phyloP scores from a whole-genome alignment of 2,797 vertebrate species.

The Rhinoraja longicauda region DNA sequence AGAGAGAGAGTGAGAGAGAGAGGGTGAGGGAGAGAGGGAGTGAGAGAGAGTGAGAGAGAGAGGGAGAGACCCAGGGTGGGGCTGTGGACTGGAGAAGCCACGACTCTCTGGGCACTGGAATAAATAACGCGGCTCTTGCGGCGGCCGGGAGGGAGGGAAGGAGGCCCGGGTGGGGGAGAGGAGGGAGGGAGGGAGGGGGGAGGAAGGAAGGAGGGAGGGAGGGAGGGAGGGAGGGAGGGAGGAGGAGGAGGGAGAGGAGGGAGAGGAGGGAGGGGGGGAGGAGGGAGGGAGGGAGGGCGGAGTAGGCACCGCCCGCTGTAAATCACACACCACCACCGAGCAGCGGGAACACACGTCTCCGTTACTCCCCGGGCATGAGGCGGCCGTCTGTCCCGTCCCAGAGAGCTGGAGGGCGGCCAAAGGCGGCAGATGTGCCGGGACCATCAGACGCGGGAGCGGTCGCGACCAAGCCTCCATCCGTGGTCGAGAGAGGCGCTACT shows the following conservation, averaged over 20 bases:
- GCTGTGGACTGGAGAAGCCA: slow-evolving; percentile 56
- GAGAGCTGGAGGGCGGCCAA: slow-evolving; percentile 4
- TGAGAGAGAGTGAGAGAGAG: slow-evolving; percentile 37
- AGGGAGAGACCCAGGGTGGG: slow-evolving; percentile 45
- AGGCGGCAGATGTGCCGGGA: background rate
- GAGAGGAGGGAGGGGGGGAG: too few relatives aligned
- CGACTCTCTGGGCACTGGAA: slow-evolving; percentile 60
- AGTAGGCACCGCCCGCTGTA: slow-evolving; percentile 60
- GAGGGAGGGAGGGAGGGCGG: too few relatives aligned
- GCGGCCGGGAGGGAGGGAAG: slow-evolving; percentile 55
- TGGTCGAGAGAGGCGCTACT: background rate
- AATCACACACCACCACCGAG: slow-evolving; percentile 52
- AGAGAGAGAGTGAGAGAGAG: slow-evolving; percentile 39
- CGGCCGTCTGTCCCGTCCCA: background rate
- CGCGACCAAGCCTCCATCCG: background rate
- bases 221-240: too few relatives aligned
- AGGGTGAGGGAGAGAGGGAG: slow-evolving; percentile 41
- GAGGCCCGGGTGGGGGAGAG: too few relatives aligned
- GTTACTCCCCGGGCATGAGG: slow-evolving; percentile 3
- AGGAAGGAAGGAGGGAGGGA: too few relatives aligned
- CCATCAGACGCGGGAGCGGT: too few relatives aligned
- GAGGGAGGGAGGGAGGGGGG: too few relatives aligned
- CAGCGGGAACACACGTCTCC: background rate
- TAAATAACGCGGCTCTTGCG: slow-evolving; percentile 64
- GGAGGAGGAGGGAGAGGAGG: too few relatives aligned